phyloP scores from a whole-genome alignment of 2,113 vertebrate species.

The Chloebia gouldiae region DNA sequence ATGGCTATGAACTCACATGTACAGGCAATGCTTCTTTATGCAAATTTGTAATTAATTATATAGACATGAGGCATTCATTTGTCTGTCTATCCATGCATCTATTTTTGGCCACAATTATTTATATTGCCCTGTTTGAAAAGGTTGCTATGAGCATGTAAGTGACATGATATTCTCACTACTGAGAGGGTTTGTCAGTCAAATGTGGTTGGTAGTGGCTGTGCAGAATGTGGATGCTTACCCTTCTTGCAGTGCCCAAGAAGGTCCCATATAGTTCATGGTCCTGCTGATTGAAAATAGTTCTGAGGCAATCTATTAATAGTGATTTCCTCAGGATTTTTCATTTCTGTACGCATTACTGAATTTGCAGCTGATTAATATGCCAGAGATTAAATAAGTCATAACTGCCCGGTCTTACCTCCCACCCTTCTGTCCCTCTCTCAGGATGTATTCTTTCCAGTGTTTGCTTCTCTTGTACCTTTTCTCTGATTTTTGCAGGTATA shows the following conservation, averaged over 20 bases:
- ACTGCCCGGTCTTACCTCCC: background rate
- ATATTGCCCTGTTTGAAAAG: background rate
- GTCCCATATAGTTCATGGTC: background rate
- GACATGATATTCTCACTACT: background rate
- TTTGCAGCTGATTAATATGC: background rate
- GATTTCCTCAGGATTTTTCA: background rate
- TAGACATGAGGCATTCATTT: background rate
- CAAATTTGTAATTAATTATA: background rate
- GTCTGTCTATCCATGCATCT: background rate
- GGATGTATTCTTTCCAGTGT: background rate
- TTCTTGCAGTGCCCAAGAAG: background rate
- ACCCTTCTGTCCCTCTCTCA: background rate
- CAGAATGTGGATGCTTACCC: background rate
- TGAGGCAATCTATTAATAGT: background rate
- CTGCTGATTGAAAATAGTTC: background rate
- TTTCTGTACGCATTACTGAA: background rate
- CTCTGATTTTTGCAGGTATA: background rate
- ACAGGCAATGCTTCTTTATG: background rate
- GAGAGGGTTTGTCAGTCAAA: background rate
- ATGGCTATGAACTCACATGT: background rate
- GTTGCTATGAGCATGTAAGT: background rate
- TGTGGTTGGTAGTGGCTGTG: background rate
- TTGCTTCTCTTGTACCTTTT: background rate
- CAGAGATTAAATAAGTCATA: background rate
- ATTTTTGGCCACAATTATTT: background rate